Evolutionary conservation across 2,888 invertebrate species (phyloP).

Genomic region (Dascillus cervinus): DNA sequence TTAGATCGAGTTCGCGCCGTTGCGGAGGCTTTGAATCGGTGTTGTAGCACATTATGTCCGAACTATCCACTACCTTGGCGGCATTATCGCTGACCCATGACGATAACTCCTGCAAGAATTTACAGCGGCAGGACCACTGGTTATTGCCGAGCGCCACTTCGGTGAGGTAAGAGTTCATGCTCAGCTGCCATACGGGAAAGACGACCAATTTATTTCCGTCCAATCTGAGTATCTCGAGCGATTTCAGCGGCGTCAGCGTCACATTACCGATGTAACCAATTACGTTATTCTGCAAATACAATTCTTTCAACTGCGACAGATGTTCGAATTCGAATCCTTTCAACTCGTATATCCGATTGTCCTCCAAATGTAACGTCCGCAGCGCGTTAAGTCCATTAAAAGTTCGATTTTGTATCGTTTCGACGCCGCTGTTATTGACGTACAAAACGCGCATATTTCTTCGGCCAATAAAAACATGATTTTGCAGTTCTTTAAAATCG

Average conservation of each 20-base stretch:
- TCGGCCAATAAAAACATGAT: slow-evolving; percentile 82
- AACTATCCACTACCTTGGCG: slow-evolving; percentile 68
- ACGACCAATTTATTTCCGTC: slow-evolving; percentile 78
- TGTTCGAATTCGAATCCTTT: slow-evolving; percentile 82
- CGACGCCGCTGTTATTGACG: slow-evolving; percentile 77
- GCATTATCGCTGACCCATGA: slow-evolving; percentile 76
- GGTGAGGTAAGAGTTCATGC: slow-evolving; percentile 58
- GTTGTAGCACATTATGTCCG: slow-evolving; percentile 76
- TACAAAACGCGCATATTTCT: slow-evolving; percentile 82
- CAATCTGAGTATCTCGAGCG: slow-evolving; percentile 70
- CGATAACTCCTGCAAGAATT: slow-evolving; percentile 77
- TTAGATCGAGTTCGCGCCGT: slow-evolving; percentile 72
- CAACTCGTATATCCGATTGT: slow-evolving; percentile 71
- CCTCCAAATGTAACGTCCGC: slow-evolving; percentile 74
- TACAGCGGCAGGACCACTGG: slow-evolving; percentile 86
- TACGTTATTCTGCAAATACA: slow-evolving; percentile 80
- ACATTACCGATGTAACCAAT: slow-evolving; percentile 72
- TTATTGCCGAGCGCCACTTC: slow-evolving; percentile 76
- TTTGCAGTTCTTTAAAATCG: slow-evolving; percentile 72
- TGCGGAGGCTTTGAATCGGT: slow-evolving; percentile 66
- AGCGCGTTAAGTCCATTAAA: slow-evolving; percentile 77
- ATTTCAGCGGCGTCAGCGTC: slow-evolving; percentile 69
- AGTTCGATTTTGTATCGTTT: slow-evolving; percentile 82
- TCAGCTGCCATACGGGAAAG: slow-evolving; percentile 72
- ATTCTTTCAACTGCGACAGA: slow-evolving; percentile 67